A percentile compares a stretch with the other conserved stretches of the same genome.
Evolutionary conservation across 2,797 vertebrate species (phyloP).

Genomic region (Vespertilio murinus): DNA sequence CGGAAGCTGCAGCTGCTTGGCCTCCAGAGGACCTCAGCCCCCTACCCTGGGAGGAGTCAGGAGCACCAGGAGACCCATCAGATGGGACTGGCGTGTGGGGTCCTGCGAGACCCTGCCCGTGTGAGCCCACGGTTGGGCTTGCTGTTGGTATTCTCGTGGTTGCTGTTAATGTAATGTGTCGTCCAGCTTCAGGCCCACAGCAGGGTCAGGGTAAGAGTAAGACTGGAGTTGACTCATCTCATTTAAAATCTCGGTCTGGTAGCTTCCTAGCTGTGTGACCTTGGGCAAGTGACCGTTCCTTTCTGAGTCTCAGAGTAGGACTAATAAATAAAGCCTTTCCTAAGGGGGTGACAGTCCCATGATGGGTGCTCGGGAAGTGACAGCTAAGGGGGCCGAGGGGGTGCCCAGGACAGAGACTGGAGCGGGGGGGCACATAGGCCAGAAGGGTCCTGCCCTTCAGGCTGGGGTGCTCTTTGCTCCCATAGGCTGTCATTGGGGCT

Average conservation of each 20-base stretch:
- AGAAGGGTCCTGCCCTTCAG: background rate
- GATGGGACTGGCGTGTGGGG: background rate
- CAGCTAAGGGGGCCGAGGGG: background rate
- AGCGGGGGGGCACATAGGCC: background rate
- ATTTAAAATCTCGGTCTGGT: background rate
- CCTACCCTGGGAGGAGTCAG: background rate
- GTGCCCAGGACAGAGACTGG: background rate
- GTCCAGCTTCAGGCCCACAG: background rate
- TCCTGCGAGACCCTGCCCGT: background rate
- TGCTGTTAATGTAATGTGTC: background rate
- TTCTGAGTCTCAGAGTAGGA: background rate
- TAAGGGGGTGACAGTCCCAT: background rate
- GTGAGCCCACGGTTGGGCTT: background rate
- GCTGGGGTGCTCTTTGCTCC: background rate
- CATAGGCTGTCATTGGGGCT: rapidly evolving
- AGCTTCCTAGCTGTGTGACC: conserved; percentile 26
- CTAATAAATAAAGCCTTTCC: background rate
- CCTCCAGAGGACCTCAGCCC: background rate
- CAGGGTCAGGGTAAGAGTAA: background rate
- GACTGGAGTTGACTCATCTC: background rate
- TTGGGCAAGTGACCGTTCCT: conserved; percentile 28
- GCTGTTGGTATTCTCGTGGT: background rate
- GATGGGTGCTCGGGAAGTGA: background rate
- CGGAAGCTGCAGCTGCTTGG: conserved; percentile 44
- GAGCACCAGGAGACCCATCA: background rate